Evolutionary conservation across 2,113 vertebrate genomes (phyloP), one percentile per base, ranked within the genome.

Genomic region (Sturnus vulgaris): DNA sequence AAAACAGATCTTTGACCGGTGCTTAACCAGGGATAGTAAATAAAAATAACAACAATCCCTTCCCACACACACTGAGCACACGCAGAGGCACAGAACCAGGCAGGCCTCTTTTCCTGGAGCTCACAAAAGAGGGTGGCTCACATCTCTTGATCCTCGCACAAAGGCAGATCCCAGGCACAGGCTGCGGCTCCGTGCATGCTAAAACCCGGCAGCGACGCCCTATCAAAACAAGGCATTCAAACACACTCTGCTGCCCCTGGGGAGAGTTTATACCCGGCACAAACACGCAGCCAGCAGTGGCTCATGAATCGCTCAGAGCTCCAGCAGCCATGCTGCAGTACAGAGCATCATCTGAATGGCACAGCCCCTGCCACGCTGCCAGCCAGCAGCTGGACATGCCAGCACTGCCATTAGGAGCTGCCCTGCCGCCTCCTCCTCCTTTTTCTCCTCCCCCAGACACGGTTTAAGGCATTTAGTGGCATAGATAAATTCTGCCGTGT

Each of bases 221-320:
- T 68, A 75, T 88, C 77, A 82, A 87, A 95, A 91, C 89, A 69
- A 93, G 77, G 39, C 94, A 49, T 92, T 93, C 88, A 86, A 73
- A 91, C 59, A 59, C 90, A 59, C 52, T 4, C 94, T 55, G 77
- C 60, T 79, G 44, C 88, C 94, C 92, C 93, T 53, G 89, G 92
- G 95, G 95, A 95, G 91, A 71, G 91, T 92, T 95, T 88, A 71
- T 1, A 39, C 47, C 40, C 77, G 24, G 86, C 77, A 40, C 91
- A 86, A 76, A 88, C 88, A 47, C 11, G 7, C 80, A n/a, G 69
- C 35, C 44, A 40, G 3, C 11, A 8, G 60, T 0, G 47, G 11
- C 64, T 68, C 80, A 24, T 9, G 81, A 17, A 47, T 79, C 5
- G 73, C 83, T 84, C 65, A 6, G 44, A 82, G 94, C 65, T 89